Conservation (phyloP, 2,797 vertebrate genomes). For the Falco berigora region DNA sequence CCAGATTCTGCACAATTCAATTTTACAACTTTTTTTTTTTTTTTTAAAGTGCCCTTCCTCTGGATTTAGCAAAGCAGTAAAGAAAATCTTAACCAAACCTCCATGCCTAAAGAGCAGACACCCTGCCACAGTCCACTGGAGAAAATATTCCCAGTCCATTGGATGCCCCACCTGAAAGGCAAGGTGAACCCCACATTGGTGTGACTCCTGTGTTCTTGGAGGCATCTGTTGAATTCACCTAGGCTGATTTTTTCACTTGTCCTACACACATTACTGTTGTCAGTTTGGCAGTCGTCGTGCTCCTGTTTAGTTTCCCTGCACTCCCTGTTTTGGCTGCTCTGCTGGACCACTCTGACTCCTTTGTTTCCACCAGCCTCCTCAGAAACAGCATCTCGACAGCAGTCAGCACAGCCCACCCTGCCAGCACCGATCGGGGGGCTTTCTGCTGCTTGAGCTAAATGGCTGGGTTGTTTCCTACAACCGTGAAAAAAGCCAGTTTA, state of each 20-base stretch:
- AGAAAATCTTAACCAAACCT: neutral
- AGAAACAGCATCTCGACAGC: neutral
- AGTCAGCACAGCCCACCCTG: neutral
- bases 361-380: neutral
- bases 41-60: neutral
- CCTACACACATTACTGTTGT: neutral
- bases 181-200: neutral
- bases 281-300: neutral
- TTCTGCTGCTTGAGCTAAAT: neutral
- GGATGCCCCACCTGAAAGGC: neutral
- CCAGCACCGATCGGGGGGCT: accelerated
- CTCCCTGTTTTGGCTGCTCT: neutral
- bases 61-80: neutral
- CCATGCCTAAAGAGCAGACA: neutral
- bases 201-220: neutral
- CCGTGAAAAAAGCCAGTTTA: neutral
- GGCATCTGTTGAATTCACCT: neutral
- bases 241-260: neutral
- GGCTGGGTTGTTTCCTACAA: neutral
- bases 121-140: neutral
- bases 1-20: neutral
- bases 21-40: neutral
- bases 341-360: neutral
- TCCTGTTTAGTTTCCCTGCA: neutral
- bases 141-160: neutral